Base-by-base conservation (phyloP, 2,113 vertebrate genomes). In the Myrmecobius fasciatus region DNA sequence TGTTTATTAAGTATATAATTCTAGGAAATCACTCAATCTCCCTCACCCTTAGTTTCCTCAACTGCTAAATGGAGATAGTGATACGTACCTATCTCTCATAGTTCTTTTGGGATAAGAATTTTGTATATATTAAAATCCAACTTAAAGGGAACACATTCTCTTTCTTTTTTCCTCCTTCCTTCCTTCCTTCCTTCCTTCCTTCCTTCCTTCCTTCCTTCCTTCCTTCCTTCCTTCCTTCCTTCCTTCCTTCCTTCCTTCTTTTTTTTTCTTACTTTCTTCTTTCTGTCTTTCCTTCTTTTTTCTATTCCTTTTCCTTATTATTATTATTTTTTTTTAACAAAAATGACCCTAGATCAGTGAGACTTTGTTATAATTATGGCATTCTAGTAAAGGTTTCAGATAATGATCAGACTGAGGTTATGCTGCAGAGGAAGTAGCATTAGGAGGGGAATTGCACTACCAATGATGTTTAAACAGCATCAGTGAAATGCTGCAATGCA, bases 241-340 rank as follows among this genome's bases (percentile, higher is more conserved):
- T 36, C 3, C 60, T 36, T 36, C 12, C 31, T 17, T 17, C 12
- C 14, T 36, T 67, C 3, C 4, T 67, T 17, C 12, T 31, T 67
- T 17, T 1, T 2, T 17, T 3, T 14, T 31, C 14, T 6, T 3
- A 28, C 4, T 14, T 53, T 3, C 1, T 17, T 31, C 60, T 1
- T 25, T 8, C 31, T 36, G 6, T 7, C 60, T 12, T 17, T 5
- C 12, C 12, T 11, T 14, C 54, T 12, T 31, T 3, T 28, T 56
- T 31, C 26, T 12, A 14, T 31, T 14, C 31, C 11, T 36, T 67
- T 17, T 31, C 9, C 10, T 2, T 25, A 11, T 56, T 9, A 6
- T 67, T 54, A 9, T 56, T 2, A 5, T 67, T 67, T 12, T 67
- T 36, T 14, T 56, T 56, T 20, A 83, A 43, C 17, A 83, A 83